These are phyloP conservation scores for Sphaerophoria rueppellii DNA, from an alignment of 2,888 invertebrate genomes.

Conservation along the genomic window DNA sequence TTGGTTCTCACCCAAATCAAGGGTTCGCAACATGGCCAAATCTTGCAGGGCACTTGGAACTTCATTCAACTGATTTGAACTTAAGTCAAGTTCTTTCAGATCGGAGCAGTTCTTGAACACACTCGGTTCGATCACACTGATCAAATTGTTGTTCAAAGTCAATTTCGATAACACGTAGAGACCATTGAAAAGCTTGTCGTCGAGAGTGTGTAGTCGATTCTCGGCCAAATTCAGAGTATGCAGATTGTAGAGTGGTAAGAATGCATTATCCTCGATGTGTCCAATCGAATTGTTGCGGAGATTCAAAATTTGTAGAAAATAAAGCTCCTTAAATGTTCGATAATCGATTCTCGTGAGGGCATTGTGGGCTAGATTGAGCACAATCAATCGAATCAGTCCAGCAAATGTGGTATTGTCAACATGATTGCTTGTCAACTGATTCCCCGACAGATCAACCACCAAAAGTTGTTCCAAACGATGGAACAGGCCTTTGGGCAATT, in stretches of 20 bases:
- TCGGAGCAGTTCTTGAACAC: slow-evolving; percentile 95
- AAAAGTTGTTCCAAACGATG: slow-evolving; percentile 92
- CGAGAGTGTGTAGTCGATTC: slow-evolving; percentile 91
- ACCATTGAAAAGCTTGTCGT: slow-evolving; percentile 92
- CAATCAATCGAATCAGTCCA: slow-evolving; percentile 91
- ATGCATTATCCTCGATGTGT: slow-evolving; percentile 94
- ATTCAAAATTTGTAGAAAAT: slow-evolving; percentile 92
- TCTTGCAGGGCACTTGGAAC: slow-evolving; percentile 93
- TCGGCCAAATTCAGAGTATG: slow-evolving; percentile 95
- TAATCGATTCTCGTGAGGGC: slow-evolving; percentile 91
- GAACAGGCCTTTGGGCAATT: slow-evolving; percentile 91
- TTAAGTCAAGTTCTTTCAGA: slow-evolving; percentile 93
- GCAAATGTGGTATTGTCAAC: slow-evolving; percentile 94
- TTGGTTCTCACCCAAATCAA: slow-evolving; percentile 96
- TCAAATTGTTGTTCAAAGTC: slow-evolving; percentile 92
- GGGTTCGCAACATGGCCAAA: slow-evolving; percentile 91
- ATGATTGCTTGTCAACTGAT: slow-evolving; percentile 92
- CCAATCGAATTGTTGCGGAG: slow-evolving; percentile 93
- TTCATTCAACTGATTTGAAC: slow-evolving; percentile 91
- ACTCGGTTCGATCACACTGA: slow-evolving; percentile 89
- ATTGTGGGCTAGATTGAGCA: slow-evolving; percentile 93
- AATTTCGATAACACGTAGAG: slow-evolving; percentile 92
- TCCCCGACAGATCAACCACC: slow-evolving; percentile 92
- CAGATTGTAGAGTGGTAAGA: slow-evolving; percentile 92
- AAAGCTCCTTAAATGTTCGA: slow-evolving; percentile 92